A percentile compares a stretch with the other conserved stretches of the same genome.
Evolutionary conservation across 2,888 invertebrate genomes (phyloP).

Genomic region (Drosophila mulleri): DNA sequence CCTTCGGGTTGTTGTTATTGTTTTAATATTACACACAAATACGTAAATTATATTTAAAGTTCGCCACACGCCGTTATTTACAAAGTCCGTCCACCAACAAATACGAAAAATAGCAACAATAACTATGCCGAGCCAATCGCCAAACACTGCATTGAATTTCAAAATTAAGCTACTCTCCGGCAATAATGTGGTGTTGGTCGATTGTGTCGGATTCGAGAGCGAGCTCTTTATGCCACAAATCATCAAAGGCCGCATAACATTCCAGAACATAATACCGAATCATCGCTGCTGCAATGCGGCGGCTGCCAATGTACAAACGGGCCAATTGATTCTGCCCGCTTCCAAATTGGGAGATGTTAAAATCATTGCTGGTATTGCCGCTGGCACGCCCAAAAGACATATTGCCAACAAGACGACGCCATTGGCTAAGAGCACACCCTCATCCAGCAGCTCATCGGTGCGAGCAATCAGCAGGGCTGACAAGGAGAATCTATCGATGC

Average conservation of each 20-base stretch:
- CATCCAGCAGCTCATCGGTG: constrained; percentile 2
- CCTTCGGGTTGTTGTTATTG: constrained; percentile 8
- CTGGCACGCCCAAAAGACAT: constrained; percentile 24
- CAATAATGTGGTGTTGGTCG: constrained; percentile 75
- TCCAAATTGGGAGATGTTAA: constrained; percentile 12
- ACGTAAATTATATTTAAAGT: background rate
- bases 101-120: background rate
- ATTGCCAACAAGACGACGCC: constrained; percentile 29
- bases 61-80: background rate
- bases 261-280: constrained; percentile 75
- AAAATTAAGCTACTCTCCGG: constrained; percentile 76
- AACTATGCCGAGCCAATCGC: constrained; percentile 28
- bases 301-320: constrained; percentile 21
- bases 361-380: background rate
- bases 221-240: constrained; percentile 82
- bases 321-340: constrained; percentile 22
- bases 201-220: constrained; percentile 71
- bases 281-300: constrained; percentile 71
- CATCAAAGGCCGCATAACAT: constrained; percentile 72
- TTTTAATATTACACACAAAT: constrained; percentile 23
- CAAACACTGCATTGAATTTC: constrained; percentile 40
- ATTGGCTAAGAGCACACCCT: constrained; percentile 61
- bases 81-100: background rate
- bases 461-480: background rate
- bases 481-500: constrained; percentile 47